Base-by-base conservation (phyloP, 2,888 invertebrate species). In the Pecten maximus region DNA sequence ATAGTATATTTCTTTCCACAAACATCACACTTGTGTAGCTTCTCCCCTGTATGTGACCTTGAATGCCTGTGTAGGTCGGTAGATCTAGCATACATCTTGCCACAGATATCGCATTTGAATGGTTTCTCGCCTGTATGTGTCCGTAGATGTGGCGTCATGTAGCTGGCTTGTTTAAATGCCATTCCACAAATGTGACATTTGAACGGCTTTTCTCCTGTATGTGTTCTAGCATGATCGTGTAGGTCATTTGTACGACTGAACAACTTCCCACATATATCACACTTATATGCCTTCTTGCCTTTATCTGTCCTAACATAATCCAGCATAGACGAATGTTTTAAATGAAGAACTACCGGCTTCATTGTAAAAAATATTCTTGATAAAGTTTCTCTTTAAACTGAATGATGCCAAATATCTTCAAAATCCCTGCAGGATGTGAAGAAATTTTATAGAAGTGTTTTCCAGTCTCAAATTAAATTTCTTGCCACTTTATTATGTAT, bases 101-200 rank as follows among this genome's bases (percentile, higher is more conserved):
- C 74, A 35, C 74, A 74, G 8, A 74, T 35, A 15, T 74, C 74
- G 10, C 74, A 74, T 15, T 74, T 74, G 74, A 74, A 74, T 28
- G 74, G 74, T 74, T 74, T 74, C 15, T 74, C 74, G 28, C 74
- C 74, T 35, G 74, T 74, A 74, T 74, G 74, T 19, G 74, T 74
- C 35, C 74, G 28, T 2, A 74, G 28, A 74, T 74, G 74, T 35
- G 35, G 74, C 35, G 28, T 74, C 28, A 74, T 74, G 35, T 28
- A 28, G 74, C 28, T 74, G 74, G 28, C 74, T 35, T 74, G 74
- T 35, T 74, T 74, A 35, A 74, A 74, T 74, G 74, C 74, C 35
- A 74, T 74, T 19, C 74, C 74, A 28, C 74, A 74, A 0, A 74
- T 35, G 35, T 28, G 28, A 74, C 74, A 74, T 28, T 74, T 28